Base-by-base conservation (phyloP, 2,113 vertebrate genomes). In the Canis aureus region DNA sequence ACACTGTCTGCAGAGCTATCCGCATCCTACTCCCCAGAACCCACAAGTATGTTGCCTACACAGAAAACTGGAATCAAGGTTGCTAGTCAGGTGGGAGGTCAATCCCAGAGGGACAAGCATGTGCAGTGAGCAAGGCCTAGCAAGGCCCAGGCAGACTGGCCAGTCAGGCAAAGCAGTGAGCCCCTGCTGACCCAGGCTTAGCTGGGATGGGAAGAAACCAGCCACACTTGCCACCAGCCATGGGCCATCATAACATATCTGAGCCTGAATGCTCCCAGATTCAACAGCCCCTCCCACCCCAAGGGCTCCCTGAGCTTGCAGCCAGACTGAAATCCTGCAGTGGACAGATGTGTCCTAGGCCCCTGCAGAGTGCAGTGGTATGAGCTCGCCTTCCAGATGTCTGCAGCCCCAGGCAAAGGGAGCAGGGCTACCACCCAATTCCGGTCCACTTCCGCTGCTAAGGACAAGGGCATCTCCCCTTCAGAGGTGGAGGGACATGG, bases 231-330 rank as follows among this genome's bases (percentile, higher is more conserved):
- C 57, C 55, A 6, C 55, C 76, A 53, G 4, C 43, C 69, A 3
- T 4, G n/a, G 35, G n/a, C 71, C 15, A 25, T 32, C 11, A n/a
- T 1, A 1, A 9, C 11, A 0, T 5, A 11, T 17, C 59, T 32
- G 81, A 71, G 22, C 57, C 16, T 35, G 43, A 49, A 27, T 2
- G 3, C 25, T 12, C 25, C 69, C 25, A 1, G 32, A 35, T 8
- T 53, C 91, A 38, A 10, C 71, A 32, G 2, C 35, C 82, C 5
- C 25, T 8, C 69, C 80, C 32, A 17, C 5, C 69, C 80, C 32
- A 17, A 3, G 9, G 59, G 59, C 1, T 66, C n/a, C 59, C 81
- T 20, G 25, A 49, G 87, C 10, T n/a, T 55, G 32, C 55, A 11
- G 35, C 55, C 3, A 19, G 60, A 11, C 43, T 93, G 57, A 5